Percentiles rank a stretch among this genome's conserved stretches.
phyloP scores from a whole-genome alignment of 2,888 invertebrate genomes.

The Latrodectus elegans region DNA sequence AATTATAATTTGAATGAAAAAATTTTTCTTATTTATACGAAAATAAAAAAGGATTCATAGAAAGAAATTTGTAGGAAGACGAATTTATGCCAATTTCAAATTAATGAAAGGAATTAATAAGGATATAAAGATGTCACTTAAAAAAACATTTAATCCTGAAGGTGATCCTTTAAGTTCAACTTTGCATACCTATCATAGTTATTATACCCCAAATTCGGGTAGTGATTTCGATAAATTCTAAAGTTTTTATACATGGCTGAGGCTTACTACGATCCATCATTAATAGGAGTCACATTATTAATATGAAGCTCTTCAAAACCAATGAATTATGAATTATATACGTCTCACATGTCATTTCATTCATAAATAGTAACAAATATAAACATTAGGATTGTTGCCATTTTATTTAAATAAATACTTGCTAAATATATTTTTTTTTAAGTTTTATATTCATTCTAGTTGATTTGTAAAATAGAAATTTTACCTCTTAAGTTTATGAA shows the following conservation, averaged over 20 bases:
- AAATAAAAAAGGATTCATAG: too few species aligned
- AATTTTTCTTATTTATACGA: too few species aligned
- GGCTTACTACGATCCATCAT: slow-evolving; percentile 44
- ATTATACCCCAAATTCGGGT: slow-evolving; percentile 75
- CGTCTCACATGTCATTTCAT: slow-evolving; percentile 45
- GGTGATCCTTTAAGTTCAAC: neutral
- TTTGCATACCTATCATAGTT: slow-evolving; percentile 74
- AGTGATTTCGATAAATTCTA: slow-evolving; percentile 51
- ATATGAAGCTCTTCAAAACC: neutral
- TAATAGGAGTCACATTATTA: slow-evolving; percentile 12
- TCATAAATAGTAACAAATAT: slow-evolving; percentile 17
- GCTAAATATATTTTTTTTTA: too few species aligned
- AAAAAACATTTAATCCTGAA: neutral
- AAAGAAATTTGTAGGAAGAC: too few species aligned
- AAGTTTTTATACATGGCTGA: slow-evolving; percentile 16
- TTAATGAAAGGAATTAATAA: neutral
- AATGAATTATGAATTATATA: slow-evolving; percentile 18
- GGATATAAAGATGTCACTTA: neutral
- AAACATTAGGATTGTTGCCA: slow-evolving; percentile 8
- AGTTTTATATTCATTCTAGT: too few species aligned
- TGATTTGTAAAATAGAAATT: too few species aligned
- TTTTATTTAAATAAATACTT: too few species aligned
- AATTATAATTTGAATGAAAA: too few species aligned
- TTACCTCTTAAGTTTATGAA: too few species aligned
- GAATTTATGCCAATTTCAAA: too few species aligned